Conservation (phyloP, 2,888 invertebrate species). For the Leptopilina drosophilae region DNA sequence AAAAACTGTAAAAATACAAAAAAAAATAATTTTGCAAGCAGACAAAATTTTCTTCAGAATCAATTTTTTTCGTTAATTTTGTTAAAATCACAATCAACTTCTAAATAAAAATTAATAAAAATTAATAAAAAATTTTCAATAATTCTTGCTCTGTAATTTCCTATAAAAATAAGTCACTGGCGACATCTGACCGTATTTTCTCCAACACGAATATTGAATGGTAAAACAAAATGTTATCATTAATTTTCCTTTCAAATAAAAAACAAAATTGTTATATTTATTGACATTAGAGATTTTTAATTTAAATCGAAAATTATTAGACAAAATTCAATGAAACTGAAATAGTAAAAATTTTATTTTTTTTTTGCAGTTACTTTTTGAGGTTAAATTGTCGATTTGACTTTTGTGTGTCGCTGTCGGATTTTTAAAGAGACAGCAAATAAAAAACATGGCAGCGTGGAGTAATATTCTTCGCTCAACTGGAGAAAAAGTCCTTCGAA, state of each 20-base stretch:
- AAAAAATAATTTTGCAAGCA: no score
- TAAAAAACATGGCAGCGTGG: conserved; percentile 83
- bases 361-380: no score
- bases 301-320: no score
- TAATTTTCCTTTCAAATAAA: background rate
- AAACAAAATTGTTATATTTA: no score
- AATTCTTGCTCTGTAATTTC: background rate
- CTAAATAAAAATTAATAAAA: no score
- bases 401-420: background rate
- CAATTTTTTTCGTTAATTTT: no score
- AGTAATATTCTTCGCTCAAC: conserved; percentile 79
- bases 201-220: background rate
- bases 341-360: no score
- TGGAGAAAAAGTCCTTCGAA: conserved; percentile 68
- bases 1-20: no score
- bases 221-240: background rate
- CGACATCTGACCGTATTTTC: background rate
- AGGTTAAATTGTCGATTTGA: background rate
- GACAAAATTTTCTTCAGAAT: no score
- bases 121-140: background rate
- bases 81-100: no score
- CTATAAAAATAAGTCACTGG: background rate
- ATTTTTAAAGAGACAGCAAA: conserved; percentile 64
- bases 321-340: no score
- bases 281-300: no score